These are phyloP conservation scores for Proteles cristata DNA, from an alignment of 2,113 vertebrate species.

Conservation along the genomic window DNA sequence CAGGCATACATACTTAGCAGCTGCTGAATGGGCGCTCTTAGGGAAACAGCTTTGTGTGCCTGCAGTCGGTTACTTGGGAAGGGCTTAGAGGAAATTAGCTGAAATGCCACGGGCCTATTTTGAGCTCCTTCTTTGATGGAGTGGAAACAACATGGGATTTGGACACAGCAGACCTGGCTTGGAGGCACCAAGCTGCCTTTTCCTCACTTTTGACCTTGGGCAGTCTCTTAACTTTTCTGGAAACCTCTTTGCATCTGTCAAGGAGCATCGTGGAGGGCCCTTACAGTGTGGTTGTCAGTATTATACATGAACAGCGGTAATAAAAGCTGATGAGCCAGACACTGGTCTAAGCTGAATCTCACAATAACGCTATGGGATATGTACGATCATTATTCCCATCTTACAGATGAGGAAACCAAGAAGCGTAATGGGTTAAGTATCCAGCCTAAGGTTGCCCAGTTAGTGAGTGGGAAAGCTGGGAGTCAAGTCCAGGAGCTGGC, in stretches of 20 bases:
- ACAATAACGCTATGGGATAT: not conserved
- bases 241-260: not conserved
- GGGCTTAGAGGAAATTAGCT: conserved; percentile 79
- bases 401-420: conserved; percentile 11
- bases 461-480: not conserved
- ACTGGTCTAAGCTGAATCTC: not conserved
- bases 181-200: conserved; percentile 47
- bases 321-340: not conserved
- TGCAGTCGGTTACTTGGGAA: conserved; percentile 56
- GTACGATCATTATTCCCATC: not conserved
- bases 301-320: no score
- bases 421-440: not conserved
- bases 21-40: conserved; percentile 50
- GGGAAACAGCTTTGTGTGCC: conserved; percentile 56
- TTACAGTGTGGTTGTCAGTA: not conserved
- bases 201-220: conserved; percentile 71
- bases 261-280: not conserved
- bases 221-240: conserved; percentile 41
- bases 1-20: not conserved
- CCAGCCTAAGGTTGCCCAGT: not conserved
- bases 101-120: conserved; percentile 81
- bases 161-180: conserved; percentile 49
- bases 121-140: conserved; percentile 74
- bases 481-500: not conserved
- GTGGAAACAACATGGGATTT: conserved; percentile 75